A percentile compares a stretch with the other conserved stretches of the same genome.
Conservation (phyloP, 2,888 invertebrate species). For the Uloborus plumipes region DNA sequence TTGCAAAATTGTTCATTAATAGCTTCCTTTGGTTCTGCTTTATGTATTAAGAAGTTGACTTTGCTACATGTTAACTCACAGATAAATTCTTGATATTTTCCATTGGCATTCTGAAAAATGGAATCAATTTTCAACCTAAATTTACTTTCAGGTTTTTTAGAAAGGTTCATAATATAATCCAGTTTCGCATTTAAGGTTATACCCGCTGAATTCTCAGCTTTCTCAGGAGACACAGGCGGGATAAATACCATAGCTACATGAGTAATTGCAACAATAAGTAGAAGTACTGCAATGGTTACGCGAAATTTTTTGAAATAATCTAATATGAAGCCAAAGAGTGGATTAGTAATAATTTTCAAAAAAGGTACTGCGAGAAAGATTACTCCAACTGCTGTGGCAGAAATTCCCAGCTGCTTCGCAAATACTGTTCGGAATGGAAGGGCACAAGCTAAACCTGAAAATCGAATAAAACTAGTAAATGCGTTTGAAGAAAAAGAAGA, state of each 20-base stretch:
- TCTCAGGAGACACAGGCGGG: slow-evolving; percentile 5
- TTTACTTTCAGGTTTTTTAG: background rate
- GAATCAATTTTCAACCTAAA: background rate
- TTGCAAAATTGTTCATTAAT: background rate
- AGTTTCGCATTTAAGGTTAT: too few relatives aligned
- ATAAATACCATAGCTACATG: slow-evolving; percentile 36
- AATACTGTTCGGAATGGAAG: slow-evolving; percentile 64
- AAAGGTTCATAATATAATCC: too few relatives aligned
- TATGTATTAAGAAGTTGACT: background rate
- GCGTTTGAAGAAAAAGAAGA: too few relatives aligned
- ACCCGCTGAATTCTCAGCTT: too few relatives aligned
- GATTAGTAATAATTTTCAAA: slow-evolving; percentile 58
- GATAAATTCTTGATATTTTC: background rate
- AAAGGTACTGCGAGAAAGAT: slow-evolving; percentile 65
- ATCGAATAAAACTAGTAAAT: slow-evolving; percentile 4
- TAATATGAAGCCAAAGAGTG: slow-evolving; percentile 62
- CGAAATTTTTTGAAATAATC: slow-evolving; percentile 60
- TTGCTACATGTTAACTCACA: background rate
- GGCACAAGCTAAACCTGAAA: slow-evolving; percentile 68
- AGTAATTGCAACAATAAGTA: slow-evolving; percentile 14
- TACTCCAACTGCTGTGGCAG: slow-evolving; percentile 63
- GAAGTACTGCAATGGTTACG: slow-evolving; percentile 11
- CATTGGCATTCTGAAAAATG: background rate
- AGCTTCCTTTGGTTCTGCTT: too few relatives aligned
- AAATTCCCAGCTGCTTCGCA: slow-evolving; percentile 60